Conservation (phyloP, 2,888 invertebrate species). For the Brachypalpus laphriformis region DNA sequence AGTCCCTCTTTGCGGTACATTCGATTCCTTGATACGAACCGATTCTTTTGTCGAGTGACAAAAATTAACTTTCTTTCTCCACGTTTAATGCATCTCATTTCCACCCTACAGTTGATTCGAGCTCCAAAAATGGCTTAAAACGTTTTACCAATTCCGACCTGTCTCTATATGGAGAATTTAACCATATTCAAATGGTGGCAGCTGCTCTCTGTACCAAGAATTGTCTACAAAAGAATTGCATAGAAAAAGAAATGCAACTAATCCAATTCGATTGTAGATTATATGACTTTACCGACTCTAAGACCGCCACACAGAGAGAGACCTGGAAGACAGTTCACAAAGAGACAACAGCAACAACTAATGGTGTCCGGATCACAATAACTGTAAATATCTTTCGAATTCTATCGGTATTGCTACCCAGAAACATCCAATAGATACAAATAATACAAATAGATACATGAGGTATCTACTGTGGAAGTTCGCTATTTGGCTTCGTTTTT, state of each 20-base stretch:
- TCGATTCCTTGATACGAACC: no score
- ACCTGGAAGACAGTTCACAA: constrained; percentile 23
- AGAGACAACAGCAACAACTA: constrained; percentile 19
- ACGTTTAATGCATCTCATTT: constrained; percentile 52
- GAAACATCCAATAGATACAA: constrained; percentile 58
- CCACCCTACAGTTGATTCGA: constrained; percentile 38
- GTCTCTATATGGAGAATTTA: constrained; percentile 51
- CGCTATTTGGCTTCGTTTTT: no score
- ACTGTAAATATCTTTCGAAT: constrained; percentile 63
- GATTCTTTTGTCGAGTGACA: no score
- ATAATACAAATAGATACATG: constrained; percentile 64
- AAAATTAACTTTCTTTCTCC: constrained; percentile 55
- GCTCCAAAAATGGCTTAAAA: constrained; percentile 63
- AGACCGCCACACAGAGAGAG: constrained; percentile 13
- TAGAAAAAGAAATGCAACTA: constrained; percentile 32
- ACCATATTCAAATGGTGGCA: constrained; percentile 49
- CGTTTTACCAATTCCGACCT: constrained; percentile 60
- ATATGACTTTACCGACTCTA: constrained; percentile 49
- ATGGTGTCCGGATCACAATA: constrained; percentile 64
- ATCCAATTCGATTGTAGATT: constrained; percentile 68
- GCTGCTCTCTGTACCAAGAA: not conserved
- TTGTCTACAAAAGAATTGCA: no score
- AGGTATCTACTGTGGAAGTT: constrained; percentile 20
- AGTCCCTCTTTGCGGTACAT: not conserved
- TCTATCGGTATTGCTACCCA: constrained; percentile 46